Conservation (phyloP, 1,140 invertebrate genomes). For the Adelges cooleyi region DNA sequence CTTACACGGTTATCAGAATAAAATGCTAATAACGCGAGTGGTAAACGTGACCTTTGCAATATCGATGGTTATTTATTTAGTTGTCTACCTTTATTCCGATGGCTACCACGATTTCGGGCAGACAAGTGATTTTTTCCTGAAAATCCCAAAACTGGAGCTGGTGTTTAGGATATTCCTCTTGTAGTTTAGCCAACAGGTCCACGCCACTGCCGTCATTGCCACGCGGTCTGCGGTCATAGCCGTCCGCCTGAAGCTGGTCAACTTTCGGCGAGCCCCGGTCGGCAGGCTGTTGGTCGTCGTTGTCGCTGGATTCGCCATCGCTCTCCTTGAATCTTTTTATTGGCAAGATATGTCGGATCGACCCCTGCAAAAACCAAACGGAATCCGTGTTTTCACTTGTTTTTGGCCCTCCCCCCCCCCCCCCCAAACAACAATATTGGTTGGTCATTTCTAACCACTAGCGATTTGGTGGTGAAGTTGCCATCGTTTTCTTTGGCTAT, state of each 20-base stretch:
- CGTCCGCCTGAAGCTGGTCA: no score
- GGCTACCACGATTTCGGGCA: slow-evolving; percentile 14
- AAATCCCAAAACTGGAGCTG: slow-evolving; percentile 23
- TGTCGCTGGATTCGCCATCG: background rate
- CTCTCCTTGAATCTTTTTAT: slow-evolving; percentile 11
- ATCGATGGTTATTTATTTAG: no score
- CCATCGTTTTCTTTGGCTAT: slow-evolving; percentile 12
- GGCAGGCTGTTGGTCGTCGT: background rate
- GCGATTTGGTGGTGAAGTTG: slow-evolving; percentile 8
- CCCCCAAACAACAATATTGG: no score
- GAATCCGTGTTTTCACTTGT: no score
- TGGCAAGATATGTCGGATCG: slow-evolving; percentile 16
- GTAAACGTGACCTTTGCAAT: no score
- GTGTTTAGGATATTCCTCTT: slow-evolving; percentile 20
- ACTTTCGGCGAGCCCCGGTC: no score
- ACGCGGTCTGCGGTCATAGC: no score
- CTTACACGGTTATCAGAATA: no score
- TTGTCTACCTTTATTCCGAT: slow-evolving; percentile 2
- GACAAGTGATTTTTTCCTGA: slow-evolving; percentile 20
- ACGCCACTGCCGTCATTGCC: background rate
- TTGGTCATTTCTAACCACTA: slow-evolving; percentile 24
- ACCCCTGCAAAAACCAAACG: slow-evolving; percentile 6
- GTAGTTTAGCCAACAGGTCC: slow-evolving; percentile 9
- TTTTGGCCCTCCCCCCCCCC: no score
- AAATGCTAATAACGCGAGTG: no score